These are phyloP conservation scores for Channa maculata DNA, from an alignment of 2,113 vertebrate species.

Conservation along the genomic window DNA sequence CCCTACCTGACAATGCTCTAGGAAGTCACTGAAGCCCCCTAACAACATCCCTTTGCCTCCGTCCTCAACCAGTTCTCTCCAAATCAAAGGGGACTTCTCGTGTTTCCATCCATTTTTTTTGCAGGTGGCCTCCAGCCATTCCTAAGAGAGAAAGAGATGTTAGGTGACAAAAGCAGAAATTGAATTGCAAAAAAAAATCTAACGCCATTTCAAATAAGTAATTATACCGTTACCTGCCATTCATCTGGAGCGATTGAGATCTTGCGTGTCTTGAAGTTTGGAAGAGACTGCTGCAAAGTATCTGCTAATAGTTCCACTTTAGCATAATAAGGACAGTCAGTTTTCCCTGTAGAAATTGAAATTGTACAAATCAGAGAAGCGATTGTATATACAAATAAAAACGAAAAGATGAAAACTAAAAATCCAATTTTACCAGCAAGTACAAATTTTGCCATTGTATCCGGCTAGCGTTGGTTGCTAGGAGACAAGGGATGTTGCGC, in stretches of 20 bases:
- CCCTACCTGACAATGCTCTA: constrained; percentile 90
- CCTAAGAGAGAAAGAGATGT: constrained; percentile 71
- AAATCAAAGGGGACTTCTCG: constrained; percentile 87
- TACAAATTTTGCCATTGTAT: constrained; percentile 85
- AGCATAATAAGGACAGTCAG: constrained; percentile 90
- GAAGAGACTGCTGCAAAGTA: constrained; percentile 86
- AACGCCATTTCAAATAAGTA: background rate
- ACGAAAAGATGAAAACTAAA: background rate
- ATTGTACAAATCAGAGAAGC: background rate
- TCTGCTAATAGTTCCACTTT: constrained; percentile 92
- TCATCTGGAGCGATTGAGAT: constrained; percentile 85
- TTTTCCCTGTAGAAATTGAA: constrained; percentile 81
- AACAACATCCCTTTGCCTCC: constrained; percentile 90
- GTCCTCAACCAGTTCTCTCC: constrained; percentile 91
- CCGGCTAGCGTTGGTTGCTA: constrained; percentile 64
- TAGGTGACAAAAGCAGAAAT: background rate
- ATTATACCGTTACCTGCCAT: constrained; percentile 87
- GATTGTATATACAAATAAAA: background rate
- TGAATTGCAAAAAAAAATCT: background rate
- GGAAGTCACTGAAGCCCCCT: constrained; percentile 91
- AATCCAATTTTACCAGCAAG: constrained; percentile 78
- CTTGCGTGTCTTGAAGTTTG: constrained; percentile 88
- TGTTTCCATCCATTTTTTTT: constrained; percentile 88
- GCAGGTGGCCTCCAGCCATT: constrained; percentile 88
- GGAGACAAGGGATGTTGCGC: constrained; percentile 33